These are phyloP conservation scores for Cacoxenus indagator DNA, from an alignment of 2,888 invertebrate species.

Conservation along the genomic window DNA sequence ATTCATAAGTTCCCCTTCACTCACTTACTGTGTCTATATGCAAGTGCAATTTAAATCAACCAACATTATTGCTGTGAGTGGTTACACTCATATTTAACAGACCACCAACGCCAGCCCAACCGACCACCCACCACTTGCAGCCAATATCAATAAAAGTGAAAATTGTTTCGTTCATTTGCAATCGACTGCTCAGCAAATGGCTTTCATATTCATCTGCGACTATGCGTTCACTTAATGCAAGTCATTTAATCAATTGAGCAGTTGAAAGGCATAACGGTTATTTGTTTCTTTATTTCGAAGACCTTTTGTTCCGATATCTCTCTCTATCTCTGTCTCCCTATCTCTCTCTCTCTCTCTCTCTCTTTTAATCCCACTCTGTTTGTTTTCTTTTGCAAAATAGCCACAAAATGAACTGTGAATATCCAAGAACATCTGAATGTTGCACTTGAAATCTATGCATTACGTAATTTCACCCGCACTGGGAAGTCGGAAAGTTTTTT, in stretches of 20 bases:
- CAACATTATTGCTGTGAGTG: background rate
- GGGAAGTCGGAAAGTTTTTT: background rate
- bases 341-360: no score
- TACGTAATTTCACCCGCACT: background rate
- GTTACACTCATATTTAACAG: background rate
- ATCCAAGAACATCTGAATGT: no score
- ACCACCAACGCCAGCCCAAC: background rate
- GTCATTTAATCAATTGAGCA: slow-evolving; percentile 7
- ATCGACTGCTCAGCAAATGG: background rate
- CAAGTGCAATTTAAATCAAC: background rate
- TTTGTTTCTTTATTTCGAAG: background rate
- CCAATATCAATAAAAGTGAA: slow-evolving; percentile 8
- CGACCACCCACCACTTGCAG: background rate
- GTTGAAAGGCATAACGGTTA: background rate
- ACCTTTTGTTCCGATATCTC: background rate
- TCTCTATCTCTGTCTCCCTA: no score
- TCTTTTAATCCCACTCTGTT: no score
- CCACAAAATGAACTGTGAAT: no score
- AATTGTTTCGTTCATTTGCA: background rate
- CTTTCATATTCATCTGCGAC: background rate
- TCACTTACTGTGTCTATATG: background rate
- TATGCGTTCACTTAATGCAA: slow-evolving; percentile 1
- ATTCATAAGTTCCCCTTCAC: background rate
- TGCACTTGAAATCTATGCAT: background rate
- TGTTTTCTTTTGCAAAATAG: background rate